These are phyloP conservation scores for Alviniconcha marisindica DNA, from an alignment of 1,140 invertebrate genomes.

Conservation along the genomic window DNA sequence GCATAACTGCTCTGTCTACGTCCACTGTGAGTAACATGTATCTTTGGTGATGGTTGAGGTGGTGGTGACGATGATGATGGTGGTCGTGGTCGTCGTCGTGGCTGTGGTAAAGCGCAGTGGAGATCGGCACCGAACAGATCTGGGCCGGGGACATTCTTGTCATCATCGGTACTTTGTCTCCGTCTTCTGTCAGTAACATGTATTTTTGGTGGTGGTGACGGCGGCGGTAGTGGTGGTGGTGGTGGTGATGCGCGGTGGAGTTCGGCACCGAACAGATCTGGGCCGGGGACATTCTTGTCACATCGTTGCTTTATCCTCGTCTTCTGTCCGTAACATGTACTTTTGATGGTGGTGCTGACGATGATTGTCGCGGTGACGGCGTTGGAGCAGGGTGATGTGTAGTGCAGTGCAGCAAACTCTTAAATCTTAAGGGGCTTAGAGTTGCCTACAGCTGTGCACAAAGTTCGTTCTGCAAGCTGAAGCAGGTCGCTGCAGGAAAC, in stretches of 20 bases:
- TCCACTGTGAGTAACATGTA: conserved; percentile 38
- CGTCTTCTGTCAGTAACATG: conserved; percentile 37
- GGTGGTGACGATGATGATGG: no score
- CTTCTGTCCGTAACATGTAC: conserved; percentile 36
- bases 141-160: conserved; percentile 58
- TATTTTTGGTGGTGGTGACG: no score
- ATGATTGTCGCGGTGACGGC: no score
- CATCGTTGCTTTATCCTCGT: conserved; percentile 12
- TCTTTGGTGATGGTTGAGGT: no score
- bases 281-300: conserved; percentile 53
- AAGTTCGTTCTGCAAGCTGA: no score
- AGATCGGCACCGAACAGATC: conserved; percentile 52
- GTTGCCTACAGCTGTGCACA: no score
- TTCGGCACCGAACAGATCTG: conserved; percentile 56
- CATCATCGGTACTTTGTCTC: conserved; percentile 20
- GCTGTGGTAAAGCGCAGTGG: conserved; percentile 41
- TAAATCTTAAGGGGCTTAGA: no score
- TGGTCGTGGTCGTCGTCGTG: no score
- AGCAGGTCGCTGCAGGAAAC: no score
- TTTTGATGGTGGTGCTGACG: no score
- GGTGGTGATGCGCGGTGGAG: conserved; percentile 44
- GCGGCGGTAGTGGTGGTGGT: no score
- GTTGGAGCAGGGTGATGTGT: conserved; percentile 29
- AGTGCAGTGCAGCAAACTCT: conserved; percentile 56
- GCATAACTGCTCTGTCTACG: conserved; percentile 17